Evolutionary conservation across 1,140 invertebrate species (phyloP), one percentile per base, ranked within the genome.

Genomic region (Theocolax elegans): DNA sequence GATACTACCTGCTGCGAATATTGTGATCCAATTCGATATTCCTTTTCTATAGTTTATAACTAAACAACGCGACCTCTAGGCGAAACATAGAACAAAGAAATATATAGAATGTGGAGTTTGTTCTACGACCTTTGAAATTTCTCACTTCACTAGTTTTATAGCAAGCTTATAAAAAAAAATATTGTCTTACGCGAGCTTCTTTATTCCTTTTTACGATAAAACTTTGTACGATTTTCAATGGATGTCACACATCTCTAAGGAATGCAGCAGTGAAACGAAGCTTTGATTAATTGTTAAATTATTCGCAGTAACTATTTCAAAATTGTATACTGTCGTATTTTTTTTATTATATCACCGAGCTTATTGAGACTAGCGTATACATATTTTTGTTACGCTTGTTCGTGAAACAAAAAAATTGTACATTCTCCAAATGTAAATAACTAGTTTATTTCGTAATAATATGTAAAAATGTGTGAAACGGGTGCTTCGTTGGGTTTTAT

Each of bases 31-130:
- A 29, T 8, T 70, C 60, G 54, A 69, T 69, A 69, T 69, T 69
- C 29, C 38, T 70, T 69, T 69, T 69, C 59, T 69, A 69, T 70
- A 70, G 67, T 70, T 56, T 64, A 17, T 70, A 70, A 44, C 25
- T 48, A 64, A 70, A 49, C 12, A 56, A 31, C 25, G 29, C 29
- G 19, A 62, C 19, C 23, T 53, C 12, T 63, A 62, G 27, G 9
- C n/a, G 58, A 69, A 54, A 40, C 35, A 29, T 44, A 63, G 38
- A 15, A 46, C n/a, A n/a, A n/a, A n/a, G n/a, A n/a, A n/a, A n/a
- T n/a, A n/a, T n/a, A n/a, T 69, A 53, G 48, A 12, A 62, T 15
- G 51, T 27, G 48, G 54, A 54, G 13, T 51, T 27, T 49, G 15
- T 63, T 69, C 21, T n/a, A 21, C 21, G 17, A 42, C n/a, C 21